Base-by-base conservation (phyloP, 92 coral and sea anemone species). In the Bergia sp. region DNA sequence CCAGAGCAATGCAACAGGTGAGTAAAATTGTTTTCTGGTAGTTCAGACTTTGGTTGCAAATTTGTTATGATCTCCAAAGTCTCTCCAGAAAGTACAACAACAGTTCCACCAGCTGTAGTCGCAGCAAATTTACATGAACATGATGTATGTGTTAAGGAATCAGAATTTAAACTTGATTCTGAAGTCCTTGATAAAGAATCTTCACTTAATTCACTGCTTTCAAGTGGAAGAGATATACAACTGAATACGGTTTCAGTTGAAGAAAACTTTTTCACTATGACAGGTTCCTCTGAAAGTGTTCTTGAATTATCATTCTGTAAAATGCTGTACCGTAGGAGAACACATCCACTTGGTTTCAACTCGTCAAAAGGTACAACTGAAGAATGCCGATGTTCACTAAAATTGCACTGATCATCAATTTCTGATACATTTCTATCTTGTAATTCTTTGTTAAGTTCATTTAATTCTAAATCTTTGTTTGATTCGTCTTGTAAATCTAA, bases 1-100 rank as follows among this genome's bases (percentile, higher is more conserved):
- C 99, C 98, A 38, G 98, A 96, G 83, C 99, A 97, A 84, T 94
- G 92, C 20, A 95, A 89, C 44, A 96, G 88, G 72, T 93, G 95
- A 29, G 82, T 66, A 18, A 93, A 92, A 50, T 69, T 37, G 38
- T 75, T 83, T 13, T 80, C 91, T 20, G 89, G 66, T 5, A 73
- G 77, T 8, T 80, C 81, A 37, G 76, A 85, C 64, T 86, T 89
- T 5, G 93, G 86, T 37, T 92, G 69, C 73, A 95, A 93, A 78
- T 89, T 92, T 82, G 98, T 77, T 20, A 97, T 50, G 7, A 89
- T 44, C 75, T 92, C 92, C 79, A 97, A 88, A 44, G 95, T 81
- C 73, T 86, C 71, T 53, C 94, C 97, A 83, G 93, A 94, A 66
- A 96, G 82, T 37, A 95, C 91, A 18, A 93, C 73, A 67, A 97